These are phyloP conservation scores for Linnaemya tessellans DNA, from an alignment of 2,888 invertebrate genomes.

Conservation along the genomic window DNA sequence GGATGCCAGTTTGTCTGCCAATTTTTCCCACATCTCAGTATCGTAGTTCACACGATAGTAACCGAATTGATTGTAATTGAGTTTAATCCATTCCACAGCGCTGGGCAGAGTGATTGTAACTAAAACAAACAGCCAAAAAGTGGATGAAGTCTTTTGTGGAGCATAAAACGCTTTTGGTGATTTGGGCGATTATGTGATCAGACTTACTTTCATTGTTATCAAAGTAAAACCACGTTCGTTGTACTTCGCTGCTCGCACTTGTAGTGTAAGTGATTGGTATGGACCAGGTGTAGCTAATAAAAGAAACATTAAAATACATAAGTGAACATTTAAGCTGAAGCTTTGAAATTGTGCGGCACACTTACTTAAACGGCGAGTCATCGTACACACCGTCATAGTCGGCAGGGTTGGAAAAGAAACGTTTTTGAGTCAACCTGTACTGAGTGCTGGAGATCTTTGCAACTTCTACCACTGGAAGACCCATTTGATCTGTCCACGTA, in stretches of 20 bases:
- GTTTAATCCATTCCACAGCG: slow-evolving; percentile 89
- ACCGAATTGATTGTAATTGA: slow-evolving; percentile 94
- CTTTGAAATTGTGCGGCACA: slow-evolving; percentile 24
- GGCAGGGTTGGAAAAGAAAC: slow-evolving; percentile 90
- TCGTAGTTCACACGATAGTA: slow-evolving; percentile 95
- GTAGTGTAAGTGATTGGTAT: slow-evolving; percentile 92
- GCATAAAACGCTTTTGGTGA: slow-evolving; percentile 29
- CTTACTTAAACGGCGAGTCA: slow-evolving; percentile 85
- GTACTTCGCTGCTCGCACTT: slow-evolving; percentile 82
- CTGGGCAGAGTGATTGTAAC: slow-evolving; percentile 83
- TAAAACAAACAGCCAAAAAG: slow-evolving; percentile 61
- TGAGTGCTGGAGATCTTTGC: slow-evolving; percentile 83
- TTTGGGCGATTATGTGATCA: background rate
- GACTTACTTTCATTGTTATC: slow-evolving; percentile 79
- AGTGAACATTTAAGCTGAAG: slow-evolving; percentile 1
- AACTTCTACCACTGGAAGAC: slow-evolving; percentile 90
- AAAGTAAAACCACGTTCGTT: slow-evolving; percentile 82
- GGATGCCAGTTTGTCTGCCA: slow-evolving; percentile 81
- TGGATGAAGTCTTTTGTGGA: background rate
- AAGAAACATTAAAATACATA: slow-evolving; percentile 2
- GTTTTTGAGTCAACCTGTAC: slow-evolving; percentile 89
- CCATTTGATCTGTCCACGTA: slow-evolving; percentile 96
- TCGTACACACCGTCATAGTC: slow-evolving; percentile 84
- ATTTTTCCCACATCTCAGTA: slow-evolving; percentile 86
- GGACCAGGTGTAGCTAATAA: slow-evolving; percentile 90